Conservation (phyloP, 2,113 vertebrate species). For the Nanorana parkeri region DNA sequence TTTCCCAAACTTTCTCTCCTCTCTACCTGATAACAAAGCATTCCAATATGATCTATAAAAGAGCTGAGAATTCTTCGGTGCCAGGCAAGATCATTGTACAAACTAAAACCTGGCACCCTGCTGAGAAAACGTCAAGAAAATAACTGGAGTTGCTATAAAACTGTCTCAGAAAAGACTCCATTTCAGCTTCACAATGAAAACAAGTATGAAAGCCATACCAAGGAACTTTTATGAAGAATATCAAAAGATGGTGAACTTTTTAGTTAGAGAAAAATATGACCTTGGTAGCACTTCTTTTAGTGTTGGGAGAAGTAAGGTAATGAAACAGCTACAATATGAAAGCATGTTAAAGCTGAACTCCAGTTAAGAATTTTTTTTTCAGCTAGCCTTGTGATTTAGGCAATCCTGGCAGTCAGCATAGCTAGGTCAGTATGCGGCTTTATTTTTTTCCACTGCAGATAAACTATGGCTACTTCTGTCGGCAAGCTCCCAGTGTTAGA, state of each 20-base stretch:
- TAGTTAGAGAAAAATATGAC: background rate
- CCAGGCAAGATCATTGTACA: slow-evolving; percentile 16
- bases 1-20: slow-evolving; percentile 17
- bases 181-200: slow-evolving; percentile 42
- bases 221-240: slow-evolving; percentile 21
- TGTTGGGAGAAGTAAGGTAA: too few relatives aligned
- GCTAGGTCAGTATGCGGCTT: too few relatives aligned
- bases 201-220: slow-evolving; percentile 26
- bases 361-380: too few relatives aligned
- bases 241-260: slow-evolving; percentile 23
- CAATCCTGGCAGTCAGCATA: too few relatives aligned
- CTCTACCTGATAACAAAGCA: slow-evolving; percentile 18
- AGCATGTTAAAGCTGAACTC: too few relatives aligned
- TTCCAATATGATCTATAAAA: slow-evolving; percentile 40
- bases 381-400: too few relatives aligned
- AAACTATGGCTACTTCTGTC: too few relatives aligned
- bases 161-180: slow-evolving; percentile 32
- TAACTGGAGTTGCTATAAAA: slow-evolving; percentile 41
- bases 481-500: too few relatives aligned
- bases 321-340: too few relatives aligned
- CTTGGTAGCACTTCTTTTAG: too few relatives aligned
- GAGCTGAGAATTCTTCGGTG: slow-evolving; percentile 26
- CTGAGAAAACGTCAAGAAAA: slow-evolving; percentile 49
- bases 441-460: too few relatives aligned
- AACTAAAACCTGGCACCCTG: slow-evolving; percentile 20